Evolutionary conservation across 1,140 invertebrate genomes (phyloP).

Genomic region (Megalopta genalis): DNA sequence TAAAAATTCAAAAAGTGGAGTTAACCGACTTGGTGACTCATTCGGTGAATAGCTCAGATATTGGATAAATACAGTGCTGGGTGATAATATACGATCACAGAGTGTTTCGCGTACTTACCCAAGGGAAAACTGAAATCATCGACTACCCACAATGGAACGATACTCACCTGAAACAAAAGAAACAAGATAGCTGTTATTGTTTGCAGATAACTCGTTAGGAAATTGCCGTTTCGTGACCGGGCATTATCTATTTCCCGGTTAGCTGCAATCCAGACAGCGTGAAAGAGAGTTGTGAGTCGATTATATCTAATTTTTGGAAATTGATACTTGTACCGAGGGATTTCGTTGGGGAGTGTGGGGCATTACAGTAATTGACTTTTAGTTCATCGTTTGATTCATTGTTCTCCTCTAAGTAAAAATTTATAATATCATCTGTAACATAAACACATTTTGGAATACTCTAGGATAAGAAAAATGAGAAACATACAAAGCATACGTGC

Average conservation of each 20-base stretch:
- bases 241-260: neutral
- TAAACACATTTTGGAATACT: too few relatives aligned
- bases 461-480: too few relatives aligned
- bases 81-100: constrained; percentile 2
- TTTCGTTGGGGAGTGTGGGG: too few relatives aligned
- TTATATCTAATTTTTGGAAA: neutral
- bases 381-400: too few relatives aligned
- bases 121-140: constrained; percentile 30
- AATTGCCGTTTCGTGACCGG: neutral
- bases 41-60: neutral
- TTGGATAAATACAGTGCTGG: constrained; percentile 15
- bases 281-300: neutral
- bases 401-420: too few relatives aligned
- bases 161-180: constrained; percentile 34
- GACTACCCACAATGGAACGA: constrained; percentile 10
- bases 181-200: constrained; percentile 6
- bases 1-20: too few relatives aligned
- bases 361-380: too few relatives aligned
- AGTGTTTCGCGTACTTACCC: constrained; percentile 16
- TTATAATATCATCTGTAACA: too few relatives aligned
- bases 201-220: neutral
- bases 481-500: too few relatives aligned
- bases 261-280: neutral
- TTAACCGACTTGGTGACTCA: too few relatives aligned
- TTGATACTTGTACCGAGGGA: neutral